Percentiles rank a stretch among this genome's conserved stretches.
Evolutionary conservation across 1,140 invertebrate species (phyloP).

Genomic region (Drosophila melanica): DNA sequence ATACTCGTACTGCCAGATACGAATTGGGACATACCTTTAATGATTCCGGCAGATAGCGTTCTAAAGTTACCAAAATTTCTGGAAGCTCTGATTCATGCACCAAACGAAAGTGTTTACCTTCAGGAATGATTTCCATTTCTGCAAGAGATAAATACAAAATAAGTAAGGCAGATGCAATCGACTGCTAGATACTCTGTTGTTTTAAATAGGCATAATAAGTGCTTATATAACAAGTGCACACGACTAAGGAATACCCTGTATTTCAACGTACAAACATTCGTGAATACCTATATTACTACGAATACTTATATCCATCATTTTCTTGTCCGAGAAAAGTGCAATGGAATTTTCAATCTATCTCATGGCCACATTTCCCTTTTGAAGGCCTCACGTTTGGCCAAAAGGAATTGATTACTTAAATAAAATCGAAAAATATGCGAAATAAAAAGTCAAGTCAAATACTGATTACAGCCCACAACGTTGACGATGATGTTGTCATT

Average conservation of each 20-base stretch:
- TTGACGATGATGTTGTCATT: slow-evolving; percentile 51
- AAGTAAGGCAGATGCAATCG: slow-evolving; percentile 1
- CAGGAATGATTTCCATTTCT: slow-evolving; percentile 91
- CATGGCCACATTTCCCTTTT: too few relatives aligned
- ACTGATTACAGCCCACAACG: slow-evolving; percentile 43
- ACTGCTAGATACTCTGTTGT: not conserved
- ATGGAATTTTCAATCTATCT: slow-evolving; percentile 2
- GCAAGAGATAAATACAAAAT: slow-evolving; percentile 73
- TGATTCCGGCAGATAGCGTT: slow-evolving; percentile 91
- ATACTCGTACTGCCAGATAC: not conserved
- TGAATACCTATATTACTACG: too few relatives aligned
- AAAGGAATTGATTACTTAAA: slow-evolving; percentile 3
- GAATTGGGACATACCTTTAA: slow-evolving; percentile 86
- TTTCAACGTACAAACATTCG: too few relatives aligned
- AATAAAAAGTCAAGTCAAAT: slow-evolving; percentile 28
- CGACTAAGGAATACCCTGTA: not conserved
- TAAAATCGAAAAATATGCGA: not conserved
- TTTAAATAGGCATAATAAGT: too few relatives aligned
- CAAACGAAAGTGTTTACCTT: slow-evolving; percentile 93
- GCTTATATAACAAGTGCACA: not conserved
- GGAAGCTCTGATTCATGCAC: slow-evolving; percentile 91
- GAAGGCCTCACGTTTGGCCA: slow-evolving; percentile 59
- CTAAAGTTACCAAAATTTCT: slow-evolving; percentile 90
- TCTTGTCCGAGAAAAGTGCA: slow-evolving; percentile 4
- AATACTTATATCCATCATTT: too few relatives aligned